These are phyloP conservation scores for Strix occidentalis DNA, from an alignment of 2,797 vertebrate genomes.

Conservation along the genomic window DNA sequence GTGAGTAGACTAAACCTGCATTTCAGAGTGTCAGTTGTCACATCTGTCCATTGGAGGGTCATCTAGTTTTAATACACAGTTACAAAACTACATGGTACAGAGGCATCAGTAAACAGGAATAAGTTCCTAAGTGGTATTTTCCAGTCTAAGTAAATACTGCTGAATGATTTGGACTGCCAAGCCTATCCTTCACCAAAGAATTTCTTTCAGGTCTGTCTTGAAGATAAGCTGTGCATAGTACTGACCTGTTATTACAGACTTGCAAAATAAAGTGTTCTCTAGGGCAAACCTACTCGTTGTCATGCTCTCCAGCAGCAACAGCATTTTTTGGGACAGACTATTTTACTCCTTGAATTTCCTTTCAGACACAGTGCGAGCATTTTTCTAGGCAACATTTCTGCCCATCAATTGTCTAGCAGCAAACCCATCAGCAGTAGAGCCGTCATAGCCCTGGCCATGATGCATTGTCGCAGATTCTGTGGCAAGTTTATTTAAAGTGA, in stretches of 20 bases:
- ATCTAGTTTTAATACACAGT: background rate
- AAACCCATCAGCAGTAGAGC: background rate
- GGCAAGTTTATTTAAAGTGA: background rate
- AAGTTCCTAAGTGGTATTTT: background rate
- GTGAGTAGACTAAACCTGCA: background rate
- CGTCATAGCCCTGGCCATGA: background rate
- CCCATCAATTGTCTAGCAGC: background rate
- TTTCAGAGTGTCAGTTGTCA: background rate
- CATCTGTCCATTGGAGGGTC: background rate
- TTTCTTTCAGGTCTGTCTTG: background rate
- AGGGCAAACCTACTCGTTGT: background rate
- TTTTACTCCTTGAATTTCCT: background rate
- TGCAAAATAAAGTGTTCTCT: background rate
- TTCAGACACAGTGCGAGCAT: background rate
- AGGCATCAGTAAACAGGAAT: background rate
- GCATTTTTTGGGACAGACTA: background rate
- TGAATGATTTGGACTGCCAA: background rate
- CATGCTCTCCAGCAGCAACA: background rate
- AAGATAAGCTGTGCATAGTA: background rate
- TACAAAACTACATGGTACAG: background rate
- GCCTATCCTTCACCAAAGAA: background rate
- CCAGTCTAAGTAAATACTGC: background rate
- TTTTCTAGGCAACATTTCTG: background rate
- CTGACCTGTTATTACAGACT: background rate
- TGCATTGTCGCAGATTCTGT: background rate